phyloP scores from a whole-genome alignment of 2,888 invertebrate genomes.

The Apodemia duryi region DNA sequence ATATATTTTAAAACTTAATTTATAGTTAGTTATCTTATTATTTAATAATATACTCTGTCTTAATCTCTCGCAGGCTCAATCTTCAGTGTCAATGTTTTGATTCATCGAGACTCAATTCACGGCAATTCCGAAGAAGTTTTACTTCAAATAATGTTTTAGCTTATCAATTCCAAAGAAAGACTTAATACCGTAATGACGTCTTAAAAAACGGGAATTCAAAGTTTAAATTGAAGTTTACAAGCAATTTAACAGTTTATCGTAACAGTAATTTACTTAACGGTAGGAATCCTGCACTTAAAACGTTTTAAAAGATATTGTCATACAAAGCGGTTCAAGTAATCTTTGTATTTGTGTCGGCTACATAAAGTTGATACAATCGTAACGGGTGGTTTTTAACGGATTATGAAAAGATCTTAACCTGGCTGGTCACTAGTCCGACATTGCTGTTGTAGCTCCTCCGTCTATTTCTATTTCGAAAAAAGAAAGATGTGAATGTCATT shows the following conservation, averaged over 20 bases:
- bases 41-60: too few relatives aligned
- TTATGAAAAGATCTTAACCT: too few relatives aligned
- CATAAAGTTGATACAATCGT: too few relatives aligned
- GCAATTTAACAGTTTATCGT: slow-evolving; percentile 4
- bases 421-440: too few relatives aligned
- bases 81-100: too few relatives aligned
- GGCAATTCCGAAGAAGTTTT: neutral
- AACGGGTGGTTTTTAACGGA: too few relatives aligned
- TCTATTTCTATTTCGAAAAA: too few relatives aligned
- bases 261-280: neutral
- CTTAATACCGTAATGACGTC: neutral
- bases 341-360: neutral
- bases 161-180: neutral
- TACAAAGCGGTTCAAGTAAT: neutral
- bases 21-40: too few relatives aligned
- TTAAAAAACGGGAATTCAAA: neutral
- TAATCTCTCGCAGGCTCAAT: too few relatives aligned
- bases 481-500: too few relatives aligned
- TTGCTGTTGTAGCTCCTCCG: too few relatives aligned
- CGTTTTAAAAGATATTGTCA: neutral
- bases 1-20: too few relatives aligned
- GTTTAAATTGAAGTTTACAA: slow-evolving; percentile 12
- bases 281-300: neutral
- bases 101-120: neutral
- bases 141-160: neutral